Evolutionary conservation across 2,113 vertebrate genomes (phyloP).

Genomic region (Ginglymostoma cirratum): DNA sequence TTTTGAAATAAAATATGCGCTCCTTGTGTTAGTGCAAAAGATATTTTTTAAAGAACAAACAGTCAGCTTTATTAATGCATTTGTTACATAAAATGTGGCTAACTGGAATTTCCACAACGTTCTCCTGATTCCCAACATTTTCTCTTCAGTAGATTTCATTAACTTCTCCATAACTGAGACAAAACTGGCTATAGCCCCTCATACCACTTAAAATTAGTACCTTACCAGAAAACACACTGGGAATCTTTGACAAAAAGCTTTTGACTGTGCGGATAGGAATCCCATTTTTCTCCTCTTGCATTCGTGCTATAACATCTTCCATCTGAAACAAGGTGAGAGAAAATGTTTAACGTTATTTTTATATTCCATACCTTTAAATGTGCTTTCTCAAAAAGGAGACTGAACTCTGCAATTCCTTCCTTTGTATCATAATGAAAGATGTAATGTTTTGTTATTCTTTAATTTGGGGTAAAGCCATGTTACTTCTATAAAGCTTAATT

Average conservation of each 20-base stretch:
- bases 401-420: neutral
- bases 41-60: too few species aligned
- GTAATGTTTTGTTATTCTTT: neutral
- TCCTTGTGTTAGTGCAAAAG: too few species aligned
- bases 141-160: neutral
- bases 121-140: neutral
- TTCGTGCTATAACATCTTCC: conserved; percentile 92
- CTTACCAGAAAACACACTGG: conserved; percentile 97
- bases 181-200: neutral
- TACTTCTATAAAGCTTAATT: neutral
- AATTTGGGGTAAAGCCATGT: neutral
- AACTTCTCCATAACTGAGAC: neutral
- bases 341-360: neutral
- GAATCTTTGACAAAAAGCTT: conserved; percentile 97
- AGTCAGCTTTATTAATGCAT: too few species aligned
- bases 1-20: too few species aligned
- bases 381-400: neutral
- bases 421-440: neutral
- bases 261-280: conserved; percentile 96
- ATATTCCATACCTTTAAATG: neutral
- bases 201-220: neutral
- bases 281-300: conserved; percentile 95
- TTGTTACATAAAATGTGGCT: too few species aligned
- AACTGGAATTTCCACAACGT: too few species aligned
- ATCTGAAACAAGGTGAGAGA: conserved; percentile 60